Evolutionary conservation across 2,797 vertebrate genomes (phyloP).

Genomic region (Liparis tanakae): DNA sequence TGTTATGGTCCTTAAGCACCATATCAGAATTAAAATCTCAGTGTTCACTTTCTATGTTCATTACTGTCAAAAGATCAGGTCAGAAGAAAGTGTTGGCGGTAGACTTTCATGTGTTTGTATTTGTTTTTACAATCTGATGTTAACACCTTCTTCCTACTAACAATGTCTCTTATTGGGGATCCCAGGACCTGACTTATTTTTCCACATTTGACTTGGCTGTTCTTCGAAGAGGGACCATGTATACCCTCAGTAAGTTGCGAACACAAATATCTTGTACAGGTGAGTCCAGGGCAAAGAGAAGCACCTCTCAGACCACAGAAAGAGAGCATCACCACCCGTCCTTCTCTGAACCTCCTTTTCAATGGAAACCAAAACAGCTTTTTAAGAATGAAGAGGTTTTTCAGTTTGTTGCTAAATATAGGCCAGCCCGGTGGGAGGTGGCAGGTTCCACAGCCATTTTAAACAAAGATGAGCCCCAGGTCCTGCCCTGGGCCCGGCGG

Average conservation of each 20-base stretch:
- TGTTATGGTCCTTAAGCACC: background rate
- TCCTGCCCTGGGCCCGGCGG: slow-evolving; percentile 78
- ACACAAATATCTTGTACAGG: slow-evolving; percentile 51
- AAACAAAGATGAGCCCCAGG: slow-evolving; percentile 87
- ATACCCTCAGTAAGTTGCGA: slow-evolving; percentile 13
- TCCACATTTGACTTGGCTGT: slow-evolving; percentile 24
- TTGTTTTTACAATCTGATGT: slow-evolving; percentile 5
- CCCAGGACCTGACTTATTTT: slow-evolving; percentile 29
- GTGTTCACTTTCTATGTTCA: slow-evolving; percentile 9
- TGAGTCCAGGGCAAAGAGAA: slow-evolving; percentile 59
- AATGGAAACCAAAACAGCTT: slow-evolving; percentile 82
- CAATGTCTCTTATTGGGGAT: slow-evolving; percentile 27
- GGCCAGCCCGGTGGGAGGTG: slow-evolving; percentile 74
- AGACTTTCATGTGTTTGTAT: slow-evolving; percentile 2
- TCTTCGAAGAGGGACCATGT: slow-evolving; percentile 14
- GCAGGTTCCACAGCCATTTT: slow-evolving; percentile 83
- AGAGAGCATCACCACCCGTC: slow-evolving; percentile 65
- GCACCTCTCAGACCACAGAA: slow-evolving; percentile 58
- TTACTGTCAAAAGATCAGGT: slow-evolving; percentile 6
- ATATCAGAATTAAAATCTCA: background rate
- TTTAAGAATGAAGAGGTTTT: slow-evolving; percentile 86
- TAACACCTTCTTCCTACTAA: background rate
- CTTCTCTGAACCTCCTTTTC: slow-evolving; percentile 73
- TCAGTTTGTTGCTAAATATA: slow-evolving; percentile 88
- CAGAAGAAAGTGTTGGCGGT: background rate